phyloP scores from a whole-genome alignment of 1,140 invertebrate genomes.

The Amyelois transitella region DNA sequence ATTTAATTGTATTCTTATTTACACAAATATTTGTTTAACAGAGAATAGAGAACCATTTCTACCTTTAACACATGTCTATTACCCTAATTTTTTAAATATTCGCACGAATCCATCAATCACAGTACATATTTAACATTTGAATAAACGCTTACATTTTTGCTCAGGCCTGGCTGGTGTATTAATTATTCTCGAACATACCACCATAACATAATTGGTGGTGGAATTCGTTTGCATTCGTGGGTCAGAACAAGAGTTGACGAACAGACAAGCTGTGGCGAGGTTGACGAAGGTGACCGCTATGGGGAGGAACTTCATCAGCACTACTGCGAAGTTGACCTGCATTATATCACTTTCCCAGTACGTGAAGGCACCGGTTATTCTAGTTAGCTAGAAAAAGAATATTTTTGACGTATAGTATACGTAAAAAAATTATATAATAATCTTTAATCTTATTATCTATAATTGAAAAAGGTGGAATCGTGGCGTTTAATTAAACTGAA shows the following conservation, averaged over 20 bases:
- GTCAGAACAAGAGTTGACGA: conserved; percentile 34
- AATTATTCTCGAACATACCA: conserved; percentile 36
- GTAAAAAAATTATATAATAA: not conserved
- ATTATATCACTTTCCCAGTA: conserved; percentile 62
- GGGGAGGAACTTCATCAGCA: conserved; percentile 54
- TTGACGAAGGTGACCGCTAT: conserved; percentile 48
- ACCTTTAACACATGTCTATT: too few relatives aligned
- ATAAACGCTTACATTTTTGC: conserved; percentile 35
- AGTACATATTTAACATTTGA: not conserved
- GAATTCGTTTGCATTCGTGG: conserved; percentile 21
- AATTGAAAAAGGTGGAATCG: not conserved
- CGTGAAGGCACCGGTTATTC: conserved; percentile 48
- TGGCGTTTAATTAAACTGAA: too few relatives aligned
- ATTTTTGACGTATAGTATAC: conserved; percentile 6
- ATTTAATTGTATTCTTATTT: too few relatives aligned
- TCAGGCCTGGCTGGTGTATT: conserved; percentile 24
- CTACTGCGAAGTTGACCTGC: conserved; percentile 41
- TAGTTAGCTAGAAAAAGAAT: conserved; percentile 38
- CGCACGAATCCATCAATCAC: not conserved
- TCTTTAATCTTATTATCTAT: not conserved
- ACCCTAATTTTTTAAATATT: not conserved
- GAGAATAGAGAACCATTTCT: too few relatives aligned
- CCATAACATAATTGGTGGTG: conserved; percentile 24
- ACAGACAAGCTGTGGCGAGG: conserved; percentile 41
- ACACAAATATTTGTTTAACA: too few relatives aligned